These are phyloP conservation scores for Creontiades dilutus DNA, from an alignment of 2,888 invertebrate species.

Conservation along the genomic window DNA sequence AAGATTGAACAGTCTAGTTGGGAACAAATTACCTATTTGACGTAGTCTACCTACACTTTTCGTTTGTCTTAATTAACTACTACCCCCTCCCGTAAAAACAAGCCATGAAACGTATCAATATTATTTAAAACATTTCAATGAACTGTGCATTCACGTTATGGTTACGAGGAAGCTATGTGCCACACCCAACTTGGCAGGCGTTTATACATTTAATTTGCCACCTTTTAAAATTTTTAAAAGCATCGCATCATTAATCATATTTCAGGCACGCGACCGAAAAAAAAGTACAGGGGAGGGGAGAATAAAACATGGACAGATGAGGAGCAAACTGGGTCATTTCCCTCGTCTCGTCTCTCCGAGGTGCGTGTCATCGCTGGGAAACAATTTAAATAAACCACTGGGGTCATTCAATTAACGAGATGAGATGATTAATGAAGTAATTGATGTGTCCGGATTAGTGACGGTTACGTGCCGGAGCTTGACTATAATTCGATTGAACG, in stretches of 20 bases:
- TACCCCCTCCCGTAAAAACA: too few relatives aligned
- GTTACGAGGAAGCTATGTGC: too few relatives aligned
- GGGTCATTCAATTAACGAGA: not conserved
- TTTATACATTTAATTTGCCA: not conserved
- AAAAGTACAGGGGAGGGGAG: not conserved
- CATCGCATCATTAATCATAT: not conserved
- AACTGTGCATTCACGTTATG: too few relatives aligned
- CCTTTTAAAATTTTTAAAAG: not conserved
- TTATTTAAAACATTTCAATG: too few relatives aligned
- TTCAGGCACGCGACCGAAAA: not conserved
- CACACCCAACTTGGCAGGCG: not conserved
- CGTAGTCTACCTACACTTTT: too few relatives aligned
- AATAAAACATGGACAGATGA: not conserved
- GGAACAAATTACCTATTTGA: too few relatives aligned
- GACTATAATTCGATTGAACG: not conserved
- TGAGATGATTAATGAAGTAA: slow-evolving; percentile 1
- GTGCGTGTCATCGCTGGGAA: not conserved
- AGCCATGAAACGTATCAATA: too few relatives aligned
- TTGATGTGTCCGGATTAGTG: not conserved
- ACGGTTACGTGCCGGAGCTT: not conserved
- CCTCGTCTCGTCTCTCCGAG: not conserved
- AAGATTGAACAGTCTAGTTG: too few relatives aligned
- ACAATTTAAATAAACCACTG: not conserved
- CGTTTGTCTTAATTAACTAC: too few relatives aligned
- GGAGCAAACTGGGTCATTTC: not conserved